Base-by-base conservation (phyloP, 2,113 vertebrate species). In the Planiliza haematocheilus region DNA sequence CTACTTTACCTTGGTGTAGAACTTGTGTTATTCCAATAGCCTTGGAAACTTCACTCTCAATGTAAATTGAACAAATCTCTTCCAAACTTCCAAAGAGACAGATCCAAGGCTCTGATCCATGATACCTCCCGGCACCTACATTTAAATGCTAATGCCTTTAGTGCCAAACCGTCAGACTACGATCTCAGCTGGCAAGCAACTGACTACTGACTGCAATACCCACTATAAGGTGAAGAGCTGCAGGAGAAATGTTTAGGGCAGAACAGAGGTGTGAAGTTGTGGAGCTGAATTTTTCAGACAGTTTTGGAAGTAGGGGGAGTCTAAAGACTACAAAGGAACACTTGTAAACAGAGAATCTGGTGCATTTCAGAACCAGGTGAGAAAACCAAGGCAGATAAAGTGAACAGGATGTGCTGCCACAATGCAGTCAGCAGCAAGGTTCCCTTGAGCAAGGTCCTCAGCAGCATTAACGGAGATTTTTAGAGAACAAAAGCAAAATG, bases 71-170 rank as follows among this genome's bases (percentile, higher is more conserved):
- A 73, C 30, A 7, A 43, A 52, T 75, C 53, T 74, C 57, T 41
- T 34, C 63, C 53, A 62, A 84, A 82, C 49, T 58, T 79, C 45
- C 60, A 74, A 74, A 81, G 21, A 56, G 77, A 30, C 69, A 69
- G 64, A 88, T 81, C 61, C 67, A 52, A 61, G 59, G 80, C 51
- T 90, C 66, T 84, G 78, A 88, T 88, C 57, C 79, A 70, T 70
- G 83, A 87, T 70, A 62, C 70, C 83, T 83, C 16, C 65, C 39
- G 83, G 81, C 79, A 78, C 53, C 77, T 69, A 68, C 42, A 86
- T 90, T 77, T 86, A 89, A 89, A 89, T 90, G 87, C 85, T 86
- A 90, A 87, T 90, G 65, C 79, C 42, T 72, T 84, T 39, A 77
- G 56, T 65, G 37, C 38, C 4, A 36, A 74, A 58, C 38, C 50